Evolutionary conservation across 2,888 invertebrate species (phyloP).

Genomic region (Chydorus sphaericus): DNA sequence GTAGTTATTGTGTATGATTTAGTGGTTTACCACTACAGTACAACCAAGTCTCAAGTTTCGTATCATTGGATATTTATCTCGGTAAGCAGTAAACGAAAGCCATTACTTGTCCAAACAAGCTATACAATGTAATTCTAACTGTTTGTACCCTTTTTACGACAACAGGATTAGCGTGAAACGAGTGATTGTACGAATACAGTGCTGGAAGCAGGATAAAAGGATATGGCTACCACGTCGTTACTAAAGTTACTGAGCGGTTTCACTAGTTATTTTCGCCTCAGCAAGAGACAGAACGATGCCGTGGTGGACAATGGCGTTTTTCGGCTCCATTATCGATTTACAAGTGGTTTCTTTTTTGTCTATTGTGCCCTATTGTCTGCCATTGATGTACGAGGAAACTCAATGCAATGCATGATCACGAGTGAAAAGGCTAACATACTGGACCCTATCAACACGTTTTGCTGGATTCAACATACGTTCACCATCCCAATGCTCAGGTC

Average conservation of each 20-base stretch:
- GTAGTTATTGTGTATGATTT: no score
- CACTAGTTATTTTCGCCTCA: slow-evolving; percentile 78
- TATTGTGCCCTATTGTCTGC: slow-evolving; percentile 77
- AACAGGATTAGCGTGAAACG: no score
- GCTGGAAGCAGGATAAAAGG: no score
- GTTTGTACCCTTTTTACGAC: no score
- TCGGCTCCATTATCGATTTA: slow-evolving; percentile 74
- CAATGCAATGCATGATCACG: slow-evolving; percentile 72
- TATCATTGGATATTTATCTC: no score
- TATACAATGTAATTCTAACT: no score
- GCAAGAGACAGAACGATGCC: slow-evolving; percentile 74
- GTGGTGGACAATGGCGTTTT: slow-evolving; percentile 81
- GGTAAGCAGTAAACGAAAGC: no score
- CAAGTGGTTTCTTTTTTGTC: slow-evolving; percentile 68
- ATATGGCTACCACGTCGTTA: slow-evolving; percentile 35
- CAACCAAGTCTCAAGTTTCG: no score
- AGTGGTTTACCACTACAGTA: no score
- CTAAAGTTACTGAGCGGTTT: slow-evolving; percentile 73
- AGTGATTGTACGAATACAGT: no score
- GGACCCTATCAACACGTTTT: slow-evolving; percentile 74
- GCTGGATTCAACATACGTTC: slow-evolving; percentile 83
- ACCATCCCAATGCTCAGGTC: slow-evolving; percentile 44
- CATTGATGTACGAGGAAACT: slow-evolving; percentile 79
- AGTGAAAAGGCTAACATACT: slow-evolving; percentile 49
- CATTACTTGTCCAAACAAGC: no score